phyloP scores from a whole-genome alignment of 35 echinoderm and acorn worm genomes.

The Eucidaris tribuloides region DNA sequence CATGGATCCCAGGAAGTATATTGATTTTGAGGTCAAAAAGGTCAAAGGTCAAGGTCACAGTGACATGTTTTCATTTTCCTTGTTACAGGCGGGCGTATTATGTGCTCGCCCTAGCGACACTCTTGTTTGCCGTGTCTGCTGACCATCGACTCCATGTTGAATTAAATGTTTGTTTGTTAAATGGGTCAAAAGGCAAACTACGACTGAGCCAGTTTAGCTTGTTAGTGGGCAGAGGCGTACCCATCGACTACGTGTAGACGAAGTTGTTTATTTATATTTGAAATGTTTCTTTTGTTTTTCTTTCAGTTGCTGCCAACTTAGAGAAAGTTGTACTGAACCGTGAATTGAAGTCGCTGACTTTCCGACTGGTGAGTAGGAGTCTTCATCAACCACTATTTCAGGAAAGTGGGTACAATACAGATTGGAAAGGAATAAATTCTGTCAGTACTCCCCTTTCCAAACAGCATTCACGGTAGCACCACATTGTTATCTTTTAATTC shows the following conservation, averaged over 20 bases:
- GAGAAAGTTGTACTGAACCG: conserved; percentile 73
- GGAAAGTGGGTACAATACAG: neutral
- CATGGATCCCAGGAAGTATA: no score
- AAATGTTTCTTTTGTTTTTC: neutral
- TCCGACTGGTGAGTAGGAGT: conserved; percentile 79
- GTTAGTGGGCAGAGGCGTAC: neutral
- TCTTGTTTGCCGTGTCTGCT: no score
- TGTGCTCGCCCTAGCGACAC: no score
- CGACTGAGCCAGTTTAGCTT: neutral
- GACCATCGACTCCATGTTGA: neutral
- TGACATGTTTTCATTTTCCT: no score
- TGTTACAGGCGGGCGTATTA: no score
- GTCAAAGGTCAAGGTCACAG: no score
- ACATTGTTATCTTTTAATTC: no score
- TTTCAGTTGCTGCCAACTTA: conserved; percentile 88
- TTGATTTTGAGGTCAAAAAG: no score
- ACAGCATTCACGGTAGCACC: no score
- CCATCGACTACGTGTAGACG: neutral
- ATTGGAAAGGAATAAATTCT: neutral
- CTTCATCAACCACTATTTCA: neutral
- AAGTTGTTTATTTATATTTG: neutral
- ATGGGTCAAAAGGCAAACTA: neutral
- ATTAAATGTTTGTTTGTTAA: neutral
- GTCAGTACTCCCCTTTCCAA: no score
- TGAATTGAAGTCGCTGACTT: conserved; percentile 51